Percentiles rank a stretch among this genome's conserved stretches.
Conservation (phyloP, 2,113 vertebrate genomes). For the Spizaetus ornatus region DNA sequence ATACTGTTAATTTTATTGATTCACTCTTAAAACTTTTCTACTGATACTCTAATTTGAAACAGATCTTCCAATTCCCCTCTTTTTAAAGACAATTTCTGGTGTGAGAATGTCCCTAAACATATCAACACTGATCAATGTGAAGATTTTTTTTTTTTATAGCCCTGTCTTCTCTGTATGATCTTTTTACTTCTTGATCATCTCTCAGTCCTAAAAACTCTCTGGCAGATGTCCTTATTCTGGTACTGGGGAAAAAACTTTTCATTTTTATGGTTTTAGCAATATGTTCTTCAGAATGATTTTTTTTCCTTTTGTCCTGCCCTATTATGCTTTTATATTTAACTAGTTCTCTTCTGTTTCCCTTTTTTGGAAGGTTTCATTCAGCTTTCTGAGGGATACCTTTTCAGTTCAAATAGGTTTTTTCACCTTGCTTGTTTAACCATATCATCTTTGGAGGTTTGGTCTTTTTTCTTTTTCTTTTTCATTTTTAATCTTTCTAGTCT, state of each 20-base stretch:
- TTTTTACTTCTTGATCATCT: slow-evolving; percentile 11
- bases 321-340: slow-evolving; percentile 33
- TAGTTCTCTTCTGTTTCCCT: background rate
- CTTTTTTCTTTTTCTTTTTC: background rate
- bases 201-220: background rate
- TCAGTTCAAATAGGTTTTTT: background rate
- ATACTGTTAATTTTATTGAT: background rate
- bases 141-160: background rate
- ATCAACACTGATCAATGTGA: background rate
- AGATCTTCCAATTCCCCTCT: background rate
- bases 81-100: background rate
- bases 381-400: background rate
- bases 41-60: background rate
- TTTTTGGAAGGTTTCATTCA: background rate
- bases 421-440: slow-evolving; percentile 2
- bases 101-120: background rate
- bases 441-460: background rate
- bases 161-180: background rate
- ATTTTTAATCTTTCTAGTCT: background rate
- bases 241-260: background rate
- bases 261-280: background rate
- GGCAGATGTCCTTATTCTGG: background rate
- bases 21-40: background rate
- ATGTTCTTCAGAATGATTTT: background rate
- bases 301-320: background rate